A percentile compares a stretch with the other conserved stretches of the same genome.
phyloP scores from a whole-genome alignment of 1,140 invertebrate species.

The Tachypleus tridentatus region DNA sequence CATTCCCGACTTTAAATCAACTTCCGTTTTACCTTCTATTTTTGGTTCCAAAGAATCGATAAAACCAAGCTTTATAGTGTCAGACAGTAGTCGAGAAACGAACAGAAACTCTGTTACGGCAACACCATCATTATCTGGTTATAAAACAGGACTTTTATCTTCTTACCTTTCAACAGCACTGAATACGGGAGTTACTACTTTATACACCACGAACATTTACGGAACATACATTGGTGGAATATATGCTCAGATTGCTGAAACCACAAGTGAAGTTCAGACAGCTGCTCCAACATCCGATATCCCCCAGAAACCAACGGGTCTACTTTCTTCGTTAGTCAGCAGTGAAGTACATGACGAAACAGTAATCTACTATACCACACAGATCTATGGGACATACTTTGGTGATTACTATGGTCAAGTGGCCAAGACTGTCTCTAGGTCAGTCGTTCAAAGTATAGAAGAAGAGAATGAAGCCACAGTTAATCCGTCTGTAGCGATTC shows the following conservation, averaged over 20 bases:
- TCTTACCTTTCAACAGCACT: conserved; percentile 20
- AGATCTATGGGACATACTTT: conserved; percentile 34
- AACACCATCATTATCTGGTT: conserved; percentile 9
- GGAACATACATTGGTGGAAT: conserved; percentile 74
- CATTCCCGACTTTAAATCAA: not conserved
- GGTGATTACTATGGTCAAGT: conserved; percentile 41
- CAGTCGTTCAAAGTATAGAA: too few relatives aligned
- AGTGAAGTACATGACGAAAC: conserved; percentile 29
- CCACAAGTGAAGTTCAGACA: not conserved
- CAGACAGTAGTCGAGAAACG: not conserved
- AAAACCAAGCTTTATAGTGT: too few relatives aligned
- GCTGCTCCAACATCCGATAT: not conserved
- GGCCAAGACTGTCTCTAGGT: conserved; percentile 17
- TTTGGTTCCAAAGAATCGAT: not conserved
- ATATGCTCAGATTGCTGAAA: conserved; percentile 56
- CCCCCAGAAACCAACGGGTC: conserved; percentile 34
- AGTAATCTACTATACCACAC: conserved; percentile 31
- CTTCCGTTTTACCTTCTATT: not conserved
- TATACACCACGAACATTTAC: conserved; percentile 72
- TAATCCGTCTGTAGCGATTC: too few relatives aligned
- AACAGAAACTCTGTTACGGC: not conserved
- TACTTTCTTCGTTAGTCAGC: conserved; percentile 31
- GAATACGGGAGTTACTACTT: conserved; percentile 49
- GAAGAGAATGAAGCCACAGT: too few relatives aligned
- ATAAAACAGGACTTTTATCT: conserved; percentile 21